Percentiles rank a stretch among this genome's conserved stretches.
These are phyloP conservation scores for Ceyx melanurus DNA, from an alignment of 2,113 vertebrate genomes.

Conservation along the genomic window DNA sequence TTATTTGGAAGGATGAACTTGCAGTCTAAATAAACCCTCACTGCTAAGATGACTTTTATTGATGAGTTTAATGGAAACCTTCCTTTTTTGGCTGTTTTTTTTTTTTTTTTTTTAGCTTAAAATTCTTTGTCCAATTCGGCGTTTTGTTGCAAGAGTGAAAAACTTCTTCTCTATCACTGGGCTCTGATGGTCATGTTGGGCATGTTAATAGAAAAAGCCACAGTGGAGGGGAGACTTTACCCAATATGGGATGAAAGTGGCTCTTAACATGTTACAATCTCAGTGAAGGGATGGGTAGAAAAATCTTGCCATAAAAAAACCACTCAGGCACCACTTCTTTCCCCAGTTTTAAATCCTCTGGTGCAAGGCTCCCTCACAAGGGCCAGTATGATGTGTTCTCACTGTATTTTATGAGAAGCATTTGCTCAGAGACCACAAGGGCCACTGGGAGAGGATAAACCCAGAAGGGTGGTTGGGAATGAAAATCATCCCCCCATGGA, in stretches of 20 bases:
- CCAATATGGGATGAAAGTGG: constrained; percentile 41
- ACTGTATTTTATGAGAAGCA: too few relatives aligned
- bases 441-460: too few relatives aligned
- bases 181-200: background rate
- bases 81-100: constrained; percentile 42
- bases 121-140: background rate
- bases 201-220: background rate
- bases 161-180: background rate
- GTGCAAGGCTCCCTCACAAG: background rate
- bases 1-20: constrained; percentile 25
- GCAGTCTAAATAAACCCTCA: constrained; percentile 40
- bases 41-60: constrained; percentile 27
- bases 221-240: background rate
- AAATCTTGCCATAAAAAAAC: background rate
- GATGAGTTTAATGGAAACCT: constrained; percentile 41
- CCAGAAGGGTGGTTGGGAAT: too few relatives aligned
- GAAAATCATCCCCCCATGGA: too few relatives aligned
- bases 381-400: too few relatives aligned
- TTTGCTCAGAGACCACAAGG: too few relatives aligned
- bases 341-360: background rate
- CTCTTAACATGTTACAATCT: background rate
- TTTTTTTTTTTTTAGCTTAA: constrained; percentile 25
- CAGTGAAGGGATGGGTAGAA: background rate
- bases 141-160: constrained; percentile 8
- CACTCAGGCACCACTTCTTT: background rate